These are phyloP conservation scores for Nasua narica DNA, from an alignment of 2,797 vertebrate genomes.

Conservation along the genomic window DNA sequence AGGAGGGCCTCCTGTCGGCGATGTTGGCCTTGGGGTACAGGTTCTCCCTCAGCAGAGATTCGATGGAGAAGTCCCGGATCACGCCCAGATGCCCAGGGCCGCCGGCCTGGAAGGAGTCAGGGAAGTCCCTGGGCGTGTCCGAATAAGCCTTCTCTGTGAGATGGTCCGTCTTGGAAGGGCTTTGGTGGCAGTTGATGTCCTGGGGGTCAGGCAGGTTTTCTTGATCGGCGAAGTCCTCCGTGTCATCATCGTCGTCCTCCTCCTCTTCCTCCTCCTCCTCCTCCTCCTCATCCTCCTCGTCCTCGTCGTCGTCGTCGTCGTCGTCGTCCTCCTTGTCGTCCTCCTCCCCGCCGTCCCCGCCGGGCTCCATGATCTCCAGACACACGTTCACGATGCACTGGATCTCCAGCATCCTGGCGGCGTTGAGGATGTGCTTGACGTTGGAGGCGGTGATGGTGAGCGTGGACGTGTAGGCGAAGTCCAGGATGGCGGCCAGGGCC, in stretches of 20 bases:
- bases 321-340: conserved; percentile 86
- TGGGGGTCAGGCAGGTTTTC: conserved; percentile 86
- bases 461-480: conserved; percentile 98
- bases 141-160: conserved; percentile 82
- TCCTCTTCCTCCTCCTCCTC: conserved; percentile 87
- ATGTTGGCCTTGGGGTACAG: conserved; percentile 92
- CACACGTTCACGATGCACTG: conserved; percentile 97
- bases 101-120: conserved; percentile 80
- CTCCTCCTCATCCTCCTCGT: conserved; percentile 91
- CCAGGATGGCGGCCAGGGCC: conserved; percentile 96
- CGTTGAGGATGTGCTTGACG: conserved; percentile 94
- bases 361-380: conserved; percentile 96
- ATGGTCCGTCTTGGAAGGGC: conserved; percentile 87
- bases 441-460: conserved; percentile 96
- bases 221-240: conserved; percentile 88
- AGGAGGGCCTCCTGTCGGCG: conserved; percentile 88
- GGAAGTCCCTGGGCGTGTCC: conserved; percentile 84
- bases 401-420: conserved; percentile 97
- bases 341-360: conserved; percentile 83
- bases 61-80: conserved; percentile 97
- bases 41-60: conserved; percentile 95
- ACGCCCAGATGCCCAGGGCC: conserved; percentile 84
- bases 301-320: conserved; percentile 85
- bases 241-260: conserved; percentile 86
- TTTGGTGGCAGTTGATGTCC: conserved; percentile 88